These are phyloP conservation scores for Kryptolebias ocellatus DNA, from an alignment of 2,797 vertebrate species.

Conservation along the genomic window DNA sequence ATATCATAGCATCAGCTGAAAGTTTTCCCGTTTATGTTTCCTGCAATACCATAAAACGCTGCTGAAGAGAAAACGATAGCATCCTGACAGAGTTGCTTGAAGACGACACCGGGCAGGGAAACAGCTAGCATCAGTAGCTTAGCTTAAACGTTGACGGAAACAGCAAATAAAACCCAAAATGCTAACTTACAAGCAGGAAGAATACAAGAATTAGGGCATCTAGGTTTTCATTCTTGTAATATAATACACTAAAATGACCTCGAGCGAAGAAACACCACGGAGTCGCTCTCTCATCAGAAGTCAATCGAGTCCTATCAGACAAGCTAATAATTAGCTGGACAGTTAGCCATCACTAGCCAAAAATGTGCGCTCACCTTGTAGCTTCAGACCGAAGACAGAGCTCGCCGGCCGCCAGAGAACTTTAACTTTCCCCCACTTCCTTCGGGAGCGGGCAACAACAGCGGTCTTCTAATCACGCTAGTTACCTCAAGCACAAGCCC, in stretches of 20 bases:
- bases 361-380: constrained; percentile 56
- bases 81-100: constrained; percentile 2
- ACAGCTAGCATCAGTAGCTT: constrained; percentile 52
- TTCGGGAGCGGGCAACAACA: neutral
- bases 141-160: constrained; percentile 16
- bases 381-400: constrained; percentile 16
- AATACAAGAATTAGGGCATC: neutral
- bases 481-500: constrained; percentile 8
- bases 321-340: constrained; percentile 67
- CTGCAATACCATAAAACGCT: neutral
- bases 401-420: neutral
- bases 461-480: constrained; percentile 7
- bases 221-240: neutral
- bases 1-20: constrained; percentile 22
- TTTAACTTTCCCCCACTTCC: neutral
- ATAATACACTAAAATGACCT: neutral
- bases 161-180: constrained; percentile 1
- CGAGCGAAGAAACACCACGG: neutral
- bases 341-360: constrained; percentile 31
- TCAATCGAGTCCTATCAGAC: constrained; percentile 32
- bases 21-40: neutral
- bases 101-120: constrained; percentile 31
- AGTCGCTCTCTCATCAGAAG: neutral
- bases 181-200: neutral
- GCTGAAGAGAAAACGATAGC: neutral